Evolutionary conservation across 2,797 vertebrate genomes (phyloP), one percentile per base, ranked within the genome.

Genomic region (Anguilla anguilla): DNA sequence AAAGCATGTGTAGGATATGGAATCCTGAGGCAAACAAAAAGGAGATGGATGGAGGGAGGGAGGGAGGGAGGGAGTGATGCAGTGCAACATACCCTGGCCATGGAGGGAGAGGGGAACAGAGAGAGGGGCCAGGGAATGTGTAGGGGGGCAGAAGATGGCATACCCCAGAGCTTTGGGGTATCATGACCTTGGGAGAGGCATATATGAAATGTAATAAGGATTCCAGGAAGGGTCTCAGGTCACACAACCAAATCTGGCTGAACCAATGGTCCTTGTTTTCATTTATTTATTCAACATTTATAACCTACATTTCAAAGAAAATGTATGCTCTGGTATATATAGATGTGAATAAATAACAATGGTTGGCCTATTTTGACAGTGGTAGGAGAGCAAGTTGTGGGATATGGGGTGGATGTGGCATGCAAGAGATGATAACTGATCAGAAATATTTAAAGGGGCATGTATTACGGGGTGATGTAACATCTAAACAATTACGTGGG

Each of bases 41-140:
- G 17, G 57, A 59, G 2, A 69, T 6, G 64, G 64, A 59, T 3
- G 53, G 53, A 55, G 53, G 51, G 51, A 64, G 22, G 61, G 61
- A 64, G 19, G 17, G 61, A 69, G 25, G n/a, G 25, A 69, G 25
- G 11, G 64, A 69, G 25, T 7, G 64, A 64, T 28, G 25, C 64
- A 69, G 25, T n/a, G 1, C 9, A 1, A 28, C n/a, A 69, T 6
- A n/a, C 64, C 9, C 17, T 5, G 3, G 17, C 61, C 22, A 51
- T 6, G 22, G 53, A 22, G 35, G 7, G 11, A 35, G 90, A 85
- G 90, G 90, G 90, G 89, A 92, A 93, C 91, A 90, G 91, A 88
- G 86, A 89, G 89, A 88, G 57, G 89, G 87, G 86, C 88, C 90
- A 87, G 61, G 61, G 22, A 61, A 53, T 9, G 7, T 53, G 51